Evolutionary conservation across 2,797 vertebrate genomes (phyloP), one percentile per base, ranked within the genome.

Genomic region (Otolemur crassicaudatus): DNA sequence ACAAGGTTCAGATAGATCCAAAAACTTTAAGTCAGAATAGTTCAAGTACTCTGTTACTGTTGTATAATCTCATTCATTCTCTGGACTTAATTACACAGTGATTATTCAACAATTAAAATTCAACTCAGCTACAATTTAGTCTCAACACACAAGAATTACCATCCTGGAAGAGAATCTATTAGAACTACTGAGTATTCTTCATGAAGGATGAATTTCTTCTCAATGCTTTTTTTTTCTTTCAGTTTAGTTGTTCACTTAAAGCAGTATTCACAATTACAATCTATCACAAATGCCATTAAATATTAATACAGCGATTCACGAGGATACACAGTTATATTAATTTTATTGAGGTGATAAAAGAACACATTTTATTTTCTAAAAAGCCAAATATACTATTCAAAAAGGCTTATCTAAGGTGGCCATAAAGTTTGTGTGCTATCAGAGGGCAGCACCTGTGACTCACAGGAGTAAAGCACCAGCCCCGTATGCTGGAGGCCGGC

Each of bases 31-130:
- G 37, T 77, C 65, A 63, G 46, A 87, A 14, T 61, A 31, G 37
- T 70, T 84, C 72, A 43, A 60, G 19, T 49, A 19, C 23, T 79
- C 10, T 23, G 69, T 96, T 43, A 72, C 76, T 96, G 94, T 61
- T 85, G 81, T 85, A 77, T 69, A 77, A 86, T 87, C 84, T 82
- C 22, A 58, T 0, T 73, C 92, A 34, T 88, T 73, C 93, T 91
- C 84, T 75, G n/a, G 76, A 79, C 56, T 97, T 65, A 96, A 40
- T 56, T 91, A 90, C 37, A 83, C 83, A 69, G 63, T 82, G 72
- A 96, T 7, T 69, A 93, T 94, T 94, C 94, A 96, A 97, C 85
- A 97, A 95, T 86, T 94, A 94, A 93, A 92, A 94, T 96, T 90
- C 97, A 75, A 93, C 96, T 97, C 95, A 97, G 97, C 96, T 97